Base-by-base conservation (phyloP, 2,797 vertebrate species). In the Cottoperca gobio region DNA sequence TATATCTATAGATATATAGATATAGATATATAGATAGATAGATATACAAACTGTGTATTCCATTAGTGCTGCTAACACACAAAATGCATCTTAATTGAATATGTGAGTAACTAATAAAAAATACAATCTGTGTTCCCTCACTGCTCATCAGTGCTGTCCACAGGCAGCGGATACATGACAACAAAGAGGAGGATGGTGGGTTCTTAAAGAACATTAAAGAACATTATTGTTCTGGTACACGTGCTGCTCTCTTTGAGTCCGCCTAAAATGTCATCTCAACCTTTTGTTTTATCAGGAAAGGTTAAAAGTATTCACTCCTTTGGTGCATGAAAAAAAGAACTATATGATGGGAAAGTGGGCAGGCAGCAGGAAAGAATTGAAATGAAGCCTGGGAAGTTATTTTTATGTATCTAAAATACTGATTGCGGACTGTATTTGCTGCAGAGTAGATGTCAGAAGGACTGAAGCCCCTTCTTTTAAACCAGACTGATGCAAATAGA, bases 201-300 rank as follows among this genome's bases (percentile, higher is more conserved):
- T 73, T 57, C 61, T 57, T 26, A 8, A 60, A 66, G 21, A 4
- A 19, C 35, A 16, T 57, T 26, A 8, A 60, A 66, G 21, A 4
- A 19, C 35, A 16, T 31, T 13, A 42, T 63, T 46, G 16, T 77
- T 79, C 49, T 53, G 48, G 28, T 33, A 10, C 60, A 54, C 3
- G 1, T 6, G 35, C 19, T 49, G 12, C 49, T 73, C 39, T 66
- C 19, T 13, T 33, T 12, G 21, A 31, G 43, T 64, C 1, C 24
- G n/a, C 52, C 61, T 50, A 4, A 63, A 62, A 39, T 24, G 26
- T 48, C 4, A 11, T 7, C 11, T 49, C 23, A 5, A 31, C 57
- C 7, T 46, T 66, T 76, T 76, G 57, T 10, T 72, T 52, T 10
- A 19, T 50, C 19, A 48, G 55, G 3, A 33, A 59, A 68, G 58